Base-by-base conservation (phyloP, 2,113 vertebrate species). In the Mustela nigripes region DNA sequence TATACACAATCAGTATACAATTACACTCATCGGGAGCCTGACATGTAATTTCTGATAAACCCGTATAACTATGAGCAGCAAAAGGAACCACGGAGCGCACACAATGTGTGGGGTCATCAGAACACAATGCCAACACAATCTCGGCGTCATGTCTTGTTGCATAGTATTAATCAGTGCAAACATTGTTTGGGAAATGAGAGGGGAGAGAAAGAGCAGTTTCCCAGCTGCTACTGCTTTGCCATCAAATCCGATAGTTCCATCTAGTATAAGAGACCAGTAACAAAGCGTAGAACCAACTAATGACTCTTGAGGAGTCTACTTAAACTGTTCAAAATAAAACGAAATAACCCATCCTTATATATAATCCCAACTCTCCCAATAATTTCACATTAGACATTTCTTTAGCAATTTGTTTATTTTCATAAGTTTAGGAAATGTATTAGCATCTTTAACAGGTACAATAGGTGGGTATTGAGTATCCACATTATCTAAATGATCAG, bases 21-120 rank as follows among this genome's bases (percentile, higher is more conserved):
- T 98, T 98, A 98, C 88, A 96, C 98, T 97, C 98, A 97, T 98
- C 33, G 91, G 97, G 97, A 95, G 97, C 94, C 98, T 98, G 98
- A 98, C 98, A 97, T 97, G 98, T 98, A 98, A 98, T 98, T 98
- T 98, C 98, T 98, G 98, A 98, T 98, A 98, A 98, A 97, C 89
- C 97, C 98, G 94, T 93, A 93, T 97, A 98, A 98, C 98, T 97
- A 94, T 67, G 98, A 97, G 63, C 96, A 97, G 97, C 97, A 15
- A 96, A 97, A 98, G 98, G 97, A 98, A 95, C 97, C 97, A 97
- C 85, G 0, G 97, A 96, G 98, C 24, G 33, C 96, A 94, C 96
- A 98, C 97, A 95, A 97, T 97, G 96, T 86, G 93, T 97, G 96
- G 98, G 98, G 98, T 98, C 98, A 98, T 97, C 97, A 97, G 94